Base-by-base conservation (phyloP, 2,888 invertebrate genomes). In the Tetranychus piercei region DNA sequence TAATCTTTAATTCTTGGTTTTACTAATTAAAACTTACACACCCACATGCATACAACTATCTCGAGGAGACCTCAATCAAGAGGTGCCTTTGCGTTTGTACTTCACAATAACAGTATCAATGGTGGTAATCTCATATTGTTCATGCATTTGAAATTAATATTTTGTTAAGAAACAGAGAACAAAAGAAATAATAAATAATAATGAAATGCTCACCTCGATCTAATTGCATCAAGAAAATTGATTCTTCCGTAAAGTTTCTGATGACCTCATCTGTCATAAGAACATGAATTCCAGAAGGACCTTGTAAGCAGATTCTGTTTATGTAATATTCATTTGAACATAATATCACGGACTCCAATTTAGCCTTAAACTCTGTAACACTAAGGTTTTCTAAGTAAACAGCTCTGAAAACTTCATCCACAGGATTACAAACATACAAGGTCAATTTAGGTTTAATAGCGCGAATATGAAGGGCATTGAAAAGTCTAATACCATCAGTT, bases 401-500 rank as follows among this genome's bases (percentile, higher is more conserved):
- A 43, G 92, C 92, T 83, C 90, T 88, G 85, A 89, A 94, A 7
- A 88, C 85, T 77, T 86, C 85, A 64, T 82, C 82, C 66, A 80
- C 85, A 80, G 89, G 88, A 78, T 87, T 83, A 79, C 90, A 89
- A 76, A 93, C 88, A 83, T 92, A 94, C 74, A 94, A 85, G 0
- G 91, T 92, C 76, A 92, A 85, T 15, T 90, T 88, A 0, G 92
- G 92, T 44, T 75, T 76, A 34, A 84, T 88, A 87, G 82, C 90
- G 90, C 90, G 91, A 79, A 89, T 87, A 80, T 92, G 91, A 72
- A 95, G 84, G 55, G 91, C 90, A 83, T 95, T 95, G 84, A 88
- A 93, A 76, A 95, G 87, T 78, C 95, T 87, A 76, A 95, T 94
- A 6, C 95, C 96, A 82, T 95, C 94, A 65, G 93, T 90, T 76